phyloP scores from a whole-genome alignment of 2,797 vertebrate genomes.

The Neomorphus geoffroyi region DNA sequence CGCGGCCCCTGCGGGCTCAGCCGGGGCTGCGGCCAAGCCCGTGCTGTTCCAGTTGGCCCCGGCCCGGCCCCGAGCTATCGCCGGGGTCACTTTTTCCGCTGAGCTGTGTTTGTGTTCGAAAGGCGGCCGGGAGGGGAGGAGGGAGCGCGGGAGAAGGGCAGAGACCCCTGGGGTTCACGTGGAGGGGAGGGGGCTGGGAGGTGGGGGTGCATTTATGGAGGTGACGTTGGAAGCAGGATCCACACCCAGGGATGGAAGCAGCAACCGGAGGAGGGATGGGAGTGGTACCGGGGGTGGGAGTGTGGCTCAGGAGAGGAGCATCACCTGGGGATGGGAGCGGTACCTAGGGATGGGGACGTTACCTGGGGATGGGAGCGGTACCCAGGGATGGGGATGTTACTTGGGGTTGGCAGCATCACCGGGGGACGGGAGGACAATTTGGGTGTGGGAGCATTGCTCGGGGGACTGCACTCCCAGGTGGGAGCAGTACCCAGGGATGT shows the following conservation, averaged over 20 bases:
- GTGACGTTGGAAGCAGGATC: neutral
- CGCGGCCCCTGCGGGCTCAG: neutral
- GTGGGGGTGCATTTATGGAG: neutral
- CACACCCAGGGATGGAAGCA: neutral
- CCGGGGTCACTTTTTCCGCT: slow-evolving; percentile 53
- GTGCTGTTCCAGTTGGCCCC: slow-evolving; percentile 44
- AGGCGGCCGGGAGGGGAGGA: neutral
- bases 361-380: neutral
- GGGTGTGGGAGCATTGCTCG: neutral
- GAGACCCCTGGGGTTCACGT: neutral
- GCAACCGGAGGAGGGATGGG: neutral
- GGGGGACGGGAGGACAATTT: neutral
- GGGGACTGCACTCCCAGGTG: too few species aligned
- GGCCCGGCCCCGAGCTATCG: neutral
- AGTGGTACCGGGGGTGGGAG: accelerated
- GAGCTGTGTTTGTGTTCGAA: neutral
- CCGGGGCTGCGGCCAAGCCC: neutral
- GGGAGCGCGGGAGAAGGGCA: neutral
- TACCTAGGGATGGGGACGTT: neutral
- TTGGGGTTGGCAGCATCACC: neutral
- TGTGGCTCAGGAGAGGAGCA: too few species aligned
- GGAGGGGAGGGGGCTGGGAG: neutral
- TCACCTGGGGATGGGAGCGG: neutral
- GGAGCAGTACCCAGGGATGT: too few species aligned
- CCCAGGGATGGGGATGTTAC: neutral